Base-by-base conservation (phyloP, 2,888 invertebrate genomes). In the Malthinus seriepunctatus region DNA sequence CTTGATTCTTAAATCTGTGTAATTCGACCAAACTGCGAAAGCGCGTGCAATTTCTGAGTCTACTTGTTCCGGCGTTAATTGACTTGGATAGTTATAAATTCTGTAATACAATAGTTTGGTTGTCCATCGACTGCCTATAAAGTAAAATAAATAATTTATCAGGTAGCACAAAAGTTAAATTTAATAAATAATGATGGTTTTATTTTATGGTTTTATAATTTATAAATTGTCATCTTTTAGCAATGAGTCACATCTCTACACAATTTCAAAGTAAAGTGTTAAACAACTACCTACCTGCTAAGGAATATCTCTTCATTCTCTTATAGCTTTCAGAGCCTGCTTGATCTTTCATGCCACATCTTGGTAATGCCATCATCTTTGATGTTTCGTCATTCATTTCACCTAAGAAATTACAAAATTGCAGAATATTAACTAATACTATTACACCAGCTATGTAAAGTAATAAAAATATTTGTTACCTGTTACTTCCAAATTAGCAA, bases 261-360 rank as follows among this genome's bases (percentile, higher is more conserved):
- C n/a, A n/a, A n/a, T n/a, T n/a, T n/a, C n/a, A n/a, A n/a, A n/a
- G n/a, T n/a, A n/a, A n/a, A n/a, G n/a, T n/a, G n/a, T n/a, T n/a
- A n/a, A n/a, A 34, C n/a, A 8, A 23, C 12, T 32, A 48, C 70
- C 82, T 81, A 89, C 95, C 95, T 86, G 96, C 95, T 61, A 96
- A 83, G 33, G 93, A 93, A 79, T 95, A 96, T 79, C 96, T 84
- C 79, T 93, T 95, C 65, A 90, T 89, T 68, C 94, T 83, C 65
- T 89, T 86, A 69, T 91, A 90, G 45, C 83, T 83, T 48, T 90
- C 91, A 50, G 88, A 87, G 53, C 93, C 94, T 31, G 94, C 89
- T 81, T 89, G 91, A 79, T 96, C 96, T 76, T 88, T 86, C 10
- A 95, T 95, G 59, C 96, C 96, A 76, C 96, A 96, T 71, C 95